Base-by-base conservation (phyloP, 2,888 invertebrate species). In the Drosophila prolongata region DNA sequence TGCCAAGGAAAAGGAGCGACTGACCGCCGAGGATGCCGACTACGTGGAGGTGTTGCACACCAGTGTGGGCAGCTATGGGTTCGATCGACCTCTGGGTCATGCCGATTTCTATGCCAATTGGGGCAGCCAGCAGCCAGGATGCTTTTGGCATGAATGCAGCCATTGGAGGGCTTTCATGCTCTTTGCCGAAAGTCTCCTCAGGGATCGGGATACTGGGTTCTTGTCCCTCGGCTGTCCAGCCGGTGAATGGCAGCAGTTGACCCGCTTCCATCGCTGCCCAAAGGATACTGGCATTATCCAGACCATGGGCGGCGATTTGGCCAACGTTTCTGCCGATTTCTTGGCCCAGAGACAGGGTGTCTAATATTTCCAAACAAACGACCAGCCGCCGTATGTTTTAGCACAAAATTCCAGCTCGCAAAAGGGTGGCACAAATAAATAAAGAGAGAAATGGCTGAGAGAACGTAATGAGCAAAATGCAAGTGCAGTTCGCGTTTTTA, bases 21-120 rank as follows among this genome's bases (percentile, higher is more conserved):
- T 96, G 16, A 95, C 95, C 58, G 90, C 90, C 40, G 92, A 90
- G 9, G 96, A 96, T 90, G 96, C 96, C 0, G 90, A 93, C 44
- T 96, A 95, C 85, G 96, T 95, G 1, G 96, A 96, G 86, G 94
- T 96, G 1, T 94, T 96, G 65, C 96, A 96, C 86, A 95, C 95
- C 0, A 94, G 95, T 75, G 94, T 93, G 6, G 91, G 91, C 42
- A 87, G 89, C 30, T 91, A 91, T 68, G 91, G 91, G n/a, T 91
- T 89, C 71, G 91, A 91, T 79, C 89, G 82, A 67, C 85, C 93
- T 0, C 76, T 93, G 80, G 95, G 95, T 0, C 91, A 94, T 73
- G 91, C 92, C 0, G 95, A 95, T 87, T 94, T 94, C 82, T 95
- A 93, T 88, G 93, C 94, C 3, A 95, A 95, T 70, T 94, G 94